Evolutionary conservation across 2,888 invertebrate species (phyloP), one percentile per base, ranked within the genome.

Genomic region (Melangyna quadrimaculata): DNA sequence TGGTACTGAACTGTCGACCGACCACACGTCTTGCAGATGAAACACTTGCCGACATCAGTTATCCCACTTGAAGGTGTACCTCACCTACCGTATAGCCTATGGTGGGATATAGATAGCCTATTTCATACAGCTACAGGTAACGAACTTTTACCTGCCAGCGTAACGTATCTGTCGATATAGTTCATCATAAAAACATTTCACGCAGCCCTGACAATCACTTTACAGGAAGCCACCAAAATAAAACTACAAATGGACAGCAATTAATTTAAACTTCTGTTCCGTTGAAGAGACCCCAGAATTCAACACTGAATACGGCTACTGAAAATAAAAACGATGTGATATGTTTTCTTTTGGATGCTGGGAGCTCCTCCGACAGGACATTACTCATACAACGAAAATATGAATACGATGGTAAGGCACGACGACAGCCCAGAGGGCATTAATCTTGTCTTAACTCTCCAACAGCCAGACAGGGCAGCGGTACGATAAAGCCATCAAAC

Each of bases 1-100:
- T 27, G 24, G 45, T 65, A 70, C 57, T 40, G 55, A 45, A 19
- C 9, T 17, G 6, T 19, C 29, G 29, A 14, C 69, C 63, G 86
- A 86, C 86, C 86, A 86, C 86, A 86, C 81, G 86, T 81, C 86
- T 86, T 73, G 81, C 63, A 86, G 86, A 86, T 86, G 77, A 86
- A 86, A 86, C 86, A 81, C 63, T 81, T 73, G 86, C 86, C 86
- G 86, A 80, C 86, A 81, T 70, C 63, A 73, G 70, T 78, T 86
- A 73, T 86, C 73, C 81, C 81, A 86, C 86, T 86, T 86, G 72
- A 86, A 86, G 73, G 69, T 78, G 77, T 81, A 81, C 73, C 51
- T 57, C 72, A 80, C 72, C 43, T 43, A n/a, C n/a, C n/a, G n/a
- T n/a, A n/a, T 79, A 70, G 1, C 24, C 24, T 61, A 40, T 14